Percentiles rank a stretch among this genome's conserved stretches.
Evolutionary conservation across 2,113 vertebrate genomes (phyloP).

Genomic region (Propithecus coquereli): DNA sequence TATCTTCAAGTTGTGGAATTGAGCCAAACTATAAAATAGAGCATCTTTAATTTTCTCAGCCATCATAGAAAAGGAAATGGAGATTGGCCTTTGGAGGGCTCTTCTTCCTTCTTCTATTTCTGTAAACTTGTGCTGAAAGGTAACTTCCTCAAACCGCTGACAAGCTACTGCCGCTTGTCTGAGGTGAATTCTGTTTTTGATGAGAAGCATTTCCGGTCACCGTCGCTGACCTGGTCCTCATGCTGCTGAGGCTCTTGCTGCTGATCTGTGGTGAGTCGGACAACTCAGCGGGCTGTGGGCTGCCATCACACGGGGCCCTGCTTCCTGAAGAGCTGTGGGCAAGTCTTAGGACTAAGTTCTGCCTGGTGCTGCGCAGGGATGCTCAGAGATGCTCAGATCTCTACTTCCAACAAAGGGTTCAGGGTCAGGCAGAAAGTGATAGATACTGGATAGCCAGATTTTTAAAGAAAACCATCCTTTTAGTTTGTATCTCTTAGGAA

Average conservation of each 20-base stretch:
- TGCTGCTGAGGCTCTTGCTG: constrained; percentile 53
- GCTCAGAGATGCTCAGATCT: not conserved
- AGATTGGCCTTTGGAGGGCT: not conserved
- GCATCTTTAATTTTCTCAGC: not conserved
- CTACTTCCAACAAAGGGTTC: not conserved
- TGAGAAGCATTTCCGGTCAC: not conserved
- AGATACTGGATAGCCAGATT: not conserved
- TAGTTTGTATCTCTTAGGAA: not conserved
- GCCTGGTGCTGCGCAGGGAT: not conserved
- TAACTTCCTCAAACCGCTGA: constrained; percentile 38
- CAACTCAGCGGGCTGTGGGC: not conserved
- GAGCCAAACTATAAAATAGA: not conserved
- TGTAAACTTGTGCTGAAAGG: not conserved
- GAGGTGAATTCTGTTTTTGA: not conserved
- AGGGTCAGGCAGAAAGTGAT: not conserved
- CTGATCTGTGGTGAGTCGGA: constrained; percentile 62
- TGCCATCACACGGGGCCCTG: rapidly evolving
- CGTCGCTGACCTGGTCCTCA: not conserved
- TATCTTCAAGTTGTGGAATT: not conserved
- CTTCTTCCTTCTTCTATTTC: not conserved
- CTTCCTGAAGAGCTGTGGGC: not conserved
- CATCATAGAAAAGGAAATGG: not conserved
- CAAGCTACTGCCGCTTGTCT: not conserved
- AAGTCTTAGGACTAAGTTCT: not conserved
- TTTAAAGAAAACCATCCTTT: not conserved